phyloP scores from a whole-genome alignment of 2,888 invertebrate species.

The Notocelia uddmanniana region DNA sequence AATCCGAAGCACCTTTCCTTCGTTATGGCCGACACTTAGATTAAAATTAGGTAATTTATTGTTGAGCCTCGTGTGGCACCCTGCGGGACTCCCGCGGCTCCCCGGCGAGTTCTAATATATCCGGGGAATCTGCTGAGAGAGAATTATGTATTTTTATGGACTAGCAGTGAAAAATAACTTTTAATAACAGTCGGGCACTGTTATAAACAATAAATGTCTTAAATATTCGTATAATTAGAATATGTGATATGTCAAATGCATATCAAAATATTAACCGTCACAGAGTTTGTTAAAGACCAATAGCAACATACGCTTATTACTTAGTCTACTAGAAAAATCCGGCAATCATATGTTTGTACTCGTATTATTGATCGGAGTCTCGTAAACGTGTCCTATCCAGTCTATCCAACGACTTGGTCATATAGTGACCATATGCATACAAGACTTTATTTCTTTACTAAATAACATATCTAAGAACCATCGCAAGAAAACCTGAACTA shows the following conservation, averaged over 20 bases:
- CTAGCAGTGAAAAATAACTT: neutral
- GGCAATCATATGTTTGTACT: no score
- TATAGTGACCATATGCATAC: no score
- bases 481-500: no score
- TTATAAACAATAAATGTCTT: neutral
- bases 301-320: neutral
- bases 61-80: neutral
- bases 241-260: neutral
- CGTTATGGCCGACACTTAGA: slow-evolving; percentile 24
- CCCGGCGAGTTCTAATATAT: neutral
- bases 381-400: no score
- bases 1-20: slow-evolving; percentile 1
- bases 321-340: no score
- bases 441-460: no score
- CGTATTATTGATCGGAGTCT: no score
- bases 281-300: neutral
- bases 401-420: no score
- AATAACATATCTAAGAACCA: no score
- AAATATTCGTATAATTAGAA: neutral
- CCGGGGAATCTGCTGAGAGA: neutral
- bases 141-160: neutral
- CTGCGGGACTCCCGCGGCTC: neutral
- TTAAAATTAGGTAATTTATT: slow-evolving; percentile 35
- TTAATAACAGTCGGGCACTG: neutral
- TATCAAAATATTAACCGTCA: neutral